These are phyloP conservation scores for Sebastes glaucus DNA, from an alignment of 2,797 vertebrate genomes.

Conservation along the genomic window DNA sequence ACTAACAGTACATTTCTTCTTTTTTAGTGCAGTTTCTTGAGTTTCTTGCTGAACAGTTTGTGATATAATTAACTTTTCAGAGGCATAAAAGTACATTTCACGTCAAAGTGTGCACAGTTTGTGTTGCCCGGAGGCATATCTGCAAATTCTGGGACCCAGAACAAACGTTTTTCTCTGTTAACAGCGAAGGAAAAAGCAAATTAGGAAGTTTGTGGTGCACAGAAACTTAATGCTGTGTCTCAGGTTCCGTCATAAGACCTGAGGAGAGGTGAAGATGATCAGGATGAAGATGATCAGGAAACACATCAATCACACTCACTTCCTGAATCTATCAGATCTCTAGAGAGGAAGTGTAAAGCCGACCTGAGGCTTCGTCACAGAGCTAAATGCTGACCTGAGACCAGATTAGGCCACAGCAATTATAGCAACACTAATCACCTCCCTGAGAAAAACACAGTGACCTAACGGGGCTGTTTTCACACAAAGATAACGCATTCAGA, in stretches of 20 bases:
- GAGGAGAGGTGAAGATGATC: not conserved
- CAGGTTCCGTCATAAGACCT: not conserved
- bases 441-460: not conserved
- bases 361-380: not conserved
- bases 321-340: not conserved
- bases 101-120: not conserved
- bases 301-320: not conserved
- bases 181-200: not conserved
- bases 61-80: not conserved
- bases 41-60: not conserved
- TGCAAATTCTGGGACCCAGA: not conserved
- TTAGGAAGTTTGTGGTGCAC: not conserved
- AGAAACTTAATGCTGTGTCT: accelerated
- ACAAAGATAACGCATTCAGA: not conserved
- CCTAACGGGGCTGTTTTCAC: not conserved
- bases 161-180: not conserved
- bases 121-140: not conserved
- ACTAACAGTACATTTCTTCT: not conserved
- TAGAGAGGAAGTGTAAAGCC: not conserved
- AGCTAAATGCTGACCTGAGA: not conserved
- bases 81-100: not conserved
- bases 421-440: not conserved
- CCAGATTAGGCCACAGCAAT: not conserved
- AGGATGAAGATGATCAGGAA: constrained; percentile 30
- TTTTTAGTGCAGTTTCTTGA: not conserved